Evolutionary conservation across 2,888 invertebrate genomes (phyloP).

Genomic region (Tenthredo livida): DNA sequence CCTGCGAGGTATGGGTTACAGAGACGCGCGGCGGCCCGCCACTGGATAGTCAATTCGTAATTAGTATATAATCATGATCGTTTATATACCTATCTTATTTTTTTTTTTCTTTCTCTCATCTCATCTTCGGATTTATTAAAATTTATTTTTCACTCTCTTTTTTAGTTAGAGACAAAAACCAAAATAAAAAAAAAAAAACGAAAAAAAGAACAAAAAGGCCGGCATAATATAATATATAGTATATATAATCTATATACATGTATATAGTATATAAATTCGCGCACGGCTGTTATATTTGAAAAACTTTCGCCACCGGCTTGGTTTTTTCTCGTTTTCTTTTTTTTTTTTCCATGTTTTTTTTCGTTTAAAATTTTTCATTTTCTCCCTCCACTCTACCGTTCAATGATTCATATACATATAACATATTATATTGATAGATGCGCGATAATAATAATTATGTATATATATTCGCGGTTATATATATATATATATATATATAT

Average conservation of each 20-base stretch:
- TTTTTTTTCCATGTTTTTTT: too few species aligned
- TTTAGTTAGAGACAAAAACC: background rate
- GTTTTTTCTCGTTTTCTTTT: too few species aligned
- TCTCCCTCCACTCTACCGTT: background rate
- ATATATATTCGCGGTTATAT: background rate
- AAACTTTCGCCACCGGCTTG: background rate
- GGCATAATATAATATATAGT: background rate
- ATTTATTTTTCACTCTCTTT: background rate
- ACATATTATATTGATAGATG: background rate
- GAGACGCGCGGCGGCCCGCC: slow-evolving; percentile 52
- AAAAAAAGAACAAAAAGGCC: background rate
- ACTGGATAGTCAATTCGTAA: slow-evolving; percentile 19
- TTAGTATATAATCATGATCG: background rate
- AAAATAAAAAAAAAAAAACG: background rate
- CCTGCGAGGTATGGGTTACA: slow-evolving; percentile 68
- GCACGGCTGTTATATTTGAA: background rate
- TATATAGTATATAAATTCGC: background rate
- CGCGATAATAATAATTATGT: background rate
- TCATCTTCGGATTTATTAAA: too few species aligned
- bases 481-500: background rate
- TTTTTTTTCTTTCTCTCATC: background rate
- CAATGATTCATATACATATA: background rate
- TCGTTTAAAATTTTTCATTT: too few species aligned
- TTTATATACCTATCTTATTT: background rate
- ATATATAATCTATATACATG: background rate